Evolutionary conservation across 2,113 vertebrate species (phyloP), one percentile per base, ranked within the genome.

Genomic region (Trogon melanurus): DNA sequence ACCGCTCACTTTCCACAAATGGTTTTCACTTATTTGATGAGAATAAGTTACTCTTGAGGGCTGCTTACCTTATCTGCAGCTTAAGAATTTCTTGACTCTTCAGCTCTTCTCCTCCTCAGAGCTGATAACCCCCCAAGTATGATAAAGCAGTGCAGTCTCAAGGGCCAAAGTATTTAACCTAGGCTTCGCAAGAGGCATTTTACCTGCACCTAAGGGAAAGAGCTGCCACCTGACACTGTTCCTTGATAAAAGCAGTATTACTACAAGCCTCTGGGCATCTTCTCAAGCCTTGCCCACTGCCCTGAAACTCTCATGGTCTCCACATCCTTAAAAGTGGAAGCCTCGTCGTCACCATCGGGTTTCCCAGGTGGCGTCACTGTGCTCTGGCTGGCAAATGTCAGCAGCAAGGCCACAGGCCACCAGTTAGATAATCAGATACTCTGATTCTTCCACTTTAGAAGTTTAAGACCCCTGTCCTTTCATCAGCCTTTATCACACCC

Each of bases 281-380:
- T 82, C 57, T 48, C 48, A 41, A 48, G 54, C 34, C 82, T 72
- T 18, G 18, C 18, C 22, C 32, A 13, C 18, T n/a, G 21, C 38
- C 44, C 50, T 36, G 23, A 64, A n/a, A 34, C n/a, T n/a, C 56
- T 56, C 51, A 32, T 36, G 26, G 8, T 16, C 21, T 38, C 18
- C 11, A 12, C 26, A 38, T 54, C 15, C 16, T 71, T 26, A 5
- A 1, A 44, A 10, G 27, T 2, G 6, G 67, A 32, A 69, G 51
- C 19, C 23, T 58, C 41, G 29, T 48, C 29, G 19, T 64, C 38
- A 10, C 74, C 38, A 5, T 0, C 3, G 6, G 22, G 9, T 44
- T 67, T 71, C 79, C 70, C 54, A 72, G 34, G 2, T 5, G 38
- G 66, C 4, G 0, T 20, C 8, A 0, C 0, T 50, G 29, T 41